Evolutionary conservation across 2,888 invertebrate genomes (phyloP).

Genomic region (Hyposoter didymator): DNA sequence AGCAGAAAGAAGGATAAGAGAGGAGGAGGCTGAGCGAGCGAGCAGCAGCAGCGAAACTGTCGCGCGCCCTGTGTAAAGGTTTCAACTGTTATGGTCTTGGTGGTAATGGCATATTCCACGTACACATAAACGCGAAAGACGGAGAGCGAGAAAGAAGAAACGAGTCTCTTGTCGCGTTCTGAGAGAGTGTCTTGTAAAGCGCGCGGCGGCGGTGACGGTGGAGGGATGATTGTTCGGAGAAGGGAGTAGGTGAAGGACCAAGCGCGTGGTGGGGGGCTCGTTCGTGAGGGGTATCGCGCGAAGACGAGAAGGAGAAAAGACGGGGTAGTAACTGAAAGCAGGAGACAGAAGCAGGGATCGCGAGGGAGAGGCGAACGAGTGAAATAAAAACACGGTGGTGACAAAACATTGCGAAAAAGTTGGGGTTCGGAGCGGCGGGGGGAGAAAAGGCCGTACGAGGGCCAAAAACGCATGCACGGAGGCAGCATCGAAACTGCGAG

Average conservation of each 20-base stretch:
- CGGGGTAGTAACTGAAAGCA: no score
- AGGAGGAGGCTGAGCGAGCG: no score
- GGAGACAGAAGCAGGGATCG: constrained; percentile 50
- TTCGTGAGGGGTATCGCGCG: not conserved
- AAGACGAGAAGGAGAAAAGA: not conserved
- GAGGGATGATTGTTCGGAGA: constrained; percentile 1
- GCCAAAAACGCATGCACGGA: not conserved
- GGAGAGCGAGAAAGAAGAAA: not conserved
- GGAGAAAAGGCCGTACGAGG: constrained; percentile 2
- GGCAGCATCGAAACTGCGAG: not conserved
- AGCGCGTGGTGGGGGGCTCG: not conserved
- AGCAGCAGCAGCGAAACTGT: constrained; percentile 65
- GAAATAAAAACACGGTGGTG: constrained; percentile 5
- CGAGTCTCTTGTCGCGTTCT: constrained; percentile 30
- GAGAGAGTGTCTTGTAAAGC: constrained; percentile 50
- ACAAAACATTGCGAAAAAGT: constrained; percentile 46
- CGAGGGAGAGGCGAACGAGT: constrained; percentile 57
- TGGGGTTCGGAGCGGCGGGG: not conserved
- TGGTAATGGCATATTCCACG: constrained; percentile 56
- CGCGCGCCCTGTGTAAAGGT: constrained; percentile 59
- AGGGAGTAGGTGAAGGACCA: not conserved
- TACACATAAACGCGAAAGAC: not conserved
- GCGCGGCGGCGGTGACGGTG: not conserved
- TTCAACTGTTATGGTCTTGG: constrained; percentile 50
- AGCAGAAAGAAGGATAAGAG: no score